Base-by-base conservation (phyloP, 2,888 invertebrate species). In the Ypsolopha scabrella region DNA sequence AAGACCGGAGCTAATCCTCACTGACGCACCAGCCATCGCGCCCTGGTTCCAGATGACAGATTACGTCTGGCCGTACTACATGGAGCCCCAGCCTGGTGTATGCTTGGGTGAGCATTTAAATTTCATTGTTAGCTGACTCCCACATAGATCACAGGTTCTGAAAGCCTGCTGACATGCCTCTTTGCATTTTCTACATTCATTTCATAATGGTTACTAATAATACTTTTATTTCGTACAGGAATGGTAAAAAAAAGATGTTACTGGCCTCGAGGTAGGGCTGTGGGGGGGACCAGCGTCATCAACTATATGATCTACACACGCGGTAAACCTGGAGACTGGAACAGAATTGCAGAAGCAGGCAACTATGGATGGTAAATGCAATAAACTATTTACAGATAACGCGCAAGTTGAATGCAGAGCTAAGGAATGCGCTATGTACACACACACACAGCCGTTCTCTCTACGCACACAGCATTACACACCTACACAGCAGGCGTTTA, bases 221-320 rank as follows among this genome's bases (percentile, higher is more conserved):
- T 10, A 13, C 6, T 44, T 7, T 13, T 1, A 9, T 39, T 10
- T 39, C 9, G 64, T 57, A 11, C 64, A 73, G 83, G 82, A 4
- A 75, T 87, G 73, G 60, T 64, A 41, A 79, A 82, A 51, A 63
- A 72, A 41, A 63, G 70, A 51, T 91, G 93, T 63, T 90, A 88
- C 60, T 90, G 93, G 90, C 92, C 93, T 0, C 81, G 92, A 54
- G 95, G 95, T 0, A 91, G 91, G 65, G 92, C 91, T 0, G 70
- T 94, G 13, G 95, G 96, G 0, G 95, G 95, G 0, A 92, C 93
- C 3, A 94, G 94, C 35, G 90, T 92, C 9, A 90, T 95, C 6
- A 96, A 96, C 78, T 95, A 93, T 67, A 91, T 96, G 91, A 88
- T 94, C 6, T 95, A 95, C 68, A 90, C 93, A 0, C 87, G 96